These are phyloP conservation scores for Pristis pectinata DNA, from an alignment of 2,797 vertebrate species.

Conservation along the genomic window DNA sequence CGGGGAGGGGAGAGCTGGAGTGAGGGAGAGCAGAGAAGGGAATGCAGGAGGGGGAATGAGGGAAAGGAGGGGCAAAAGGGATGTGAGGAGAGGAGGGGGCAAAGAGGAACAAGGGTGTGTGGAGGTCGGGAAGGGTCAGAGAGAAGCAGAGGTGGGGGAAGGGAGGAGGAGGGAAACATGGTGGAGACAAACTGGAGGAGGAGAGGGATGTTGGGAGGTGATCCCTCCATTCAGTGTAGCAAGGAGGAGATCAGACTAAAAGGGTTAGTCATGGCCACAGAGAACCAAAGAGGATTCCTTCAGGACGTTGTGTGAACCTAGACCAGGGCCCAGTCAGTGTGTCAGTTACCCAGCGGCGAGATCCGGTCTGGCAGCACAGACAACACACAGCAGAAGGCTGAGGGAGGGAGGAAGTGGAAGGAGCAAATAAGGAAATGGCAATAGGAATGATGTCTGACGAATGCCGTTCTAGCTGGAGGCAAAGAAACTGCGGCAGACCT, in stretches of 20 bases:
- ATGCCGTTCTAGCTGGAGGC: neutral
- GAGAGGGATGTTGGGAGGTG: neutral
- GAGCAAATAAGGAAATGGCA: neutral
- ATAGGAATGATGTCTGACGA: neutral
- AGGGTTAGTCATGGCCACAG: neutral
- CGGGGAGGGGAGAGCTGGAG: too few species aligned
- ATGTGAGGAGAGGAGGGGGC: neutral
- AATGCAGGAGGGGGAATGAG: neutral
- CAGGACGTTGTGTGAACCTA: neutral
- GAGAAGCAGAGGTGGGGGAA: too few species aligned
- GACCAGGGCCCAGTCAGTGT: neutral
- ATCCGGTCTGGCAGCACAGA: neutral
- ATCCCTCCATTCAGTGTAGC: neutral
- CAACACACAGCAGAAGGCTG: neutral
- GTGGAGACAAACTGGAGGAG: too few species aligned
- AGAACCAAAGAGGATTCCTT: neutral
- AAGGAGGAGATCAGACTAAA: too few species aligned
- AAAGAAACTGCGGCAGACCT: neutral
- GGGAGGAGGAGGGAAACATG: too few species aligned
- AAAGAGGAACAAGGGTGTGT: neutral
- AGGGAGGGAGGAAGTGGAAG: neutral
- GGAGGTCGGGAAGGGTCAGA: neutral
- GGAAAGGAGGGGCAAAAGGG: neutral
- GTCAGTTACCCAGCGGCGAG: neutral
- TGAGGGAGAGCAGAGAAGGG: neutral